These are phyloP conservation scores for Poecilia picta DNA, from an alignment of 2,797 vertebrate genomes.

Conservation along the genomic window DNA sequence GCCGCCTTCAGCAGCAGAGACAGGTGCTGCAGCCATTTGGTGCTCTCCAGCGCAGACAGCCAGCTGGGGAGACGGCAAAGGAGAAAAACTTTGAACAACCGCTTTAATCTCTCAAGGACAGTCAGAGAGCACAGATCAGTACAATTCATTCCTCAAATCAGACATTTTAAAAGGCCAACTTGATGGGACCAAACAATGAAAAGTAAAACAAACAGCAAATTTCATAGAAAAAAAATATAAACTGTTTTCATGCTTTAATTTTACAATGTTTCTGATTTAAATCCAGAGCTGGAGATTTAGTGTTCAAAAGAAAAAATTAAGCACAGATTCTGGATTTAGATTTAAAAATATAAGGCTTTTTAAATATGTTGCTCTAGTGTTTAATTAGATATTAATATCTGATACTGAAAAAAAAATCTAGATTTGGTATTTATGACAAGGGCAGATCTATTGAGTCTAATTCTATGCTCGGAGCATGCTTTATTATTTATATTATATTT, in stretches of 20 bases:
- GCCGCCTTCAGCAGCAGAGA: constrained; percentile 94
- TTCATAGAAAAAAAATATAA: background rate
- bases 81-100: background rate
- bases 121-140: background rate
- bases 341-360: too few relatives aligned
- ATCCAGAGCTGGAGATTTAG: background rate
- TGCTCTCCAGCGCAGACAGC: constrained; percentile 97
- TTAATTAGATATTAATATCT: too few relatives aligned
- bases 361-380: too few relatives aligned
- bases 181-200: background rate
- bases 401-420: too few relatives aligned
- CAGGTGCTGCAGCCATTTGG: constrained; percentile 97
- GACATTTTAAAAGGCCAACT: background rate
- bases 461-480: too few relatives aligned
- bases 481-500: too few relatives aligned
- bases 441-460: too few relatives aligned
- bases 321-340: background rate
- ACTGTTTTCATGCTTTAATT: background rate
- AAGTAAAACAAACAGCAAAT: background rate
- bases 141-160: background rate
- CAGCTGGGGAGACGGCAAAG: constrained; percentile 81
- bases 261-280: background rate
- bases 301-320: background rate
- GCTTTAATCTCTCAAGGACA: background rate
- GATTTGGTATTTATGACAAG: too few relatives aligned